These are phyloP conservation scores for Melanotus villosus DNA, from an alignment of 2,888 invertebrate species.

Conservation along the genomic window DNA sequence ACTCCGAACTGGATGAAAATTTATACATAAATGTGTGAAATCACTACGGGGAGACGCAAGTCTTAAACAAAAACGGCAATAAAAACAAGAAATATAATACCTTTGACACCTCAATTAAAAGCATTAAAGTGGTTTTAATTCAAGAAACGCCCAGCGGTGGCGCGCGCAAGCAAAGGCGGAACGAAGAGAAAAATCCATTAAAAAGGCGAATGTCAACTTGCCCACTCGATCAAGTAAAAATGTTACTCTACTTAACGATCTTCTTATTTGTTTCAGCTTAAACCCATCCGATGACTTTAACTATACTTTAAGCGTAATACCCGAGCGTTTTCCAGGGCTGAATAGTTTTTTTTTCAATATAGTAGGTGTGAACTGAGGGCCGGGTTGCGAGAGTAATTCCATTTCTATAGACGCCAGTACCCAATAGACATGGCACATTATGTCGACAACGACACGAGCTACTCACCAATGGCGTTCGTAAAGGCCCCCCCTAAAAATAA, in stretches of 20 bases:
- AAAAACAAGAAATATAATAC: conserved; percentile 56
- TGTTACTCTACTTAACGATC: conserved; percentile 58
- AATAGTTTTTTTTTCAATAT: conserved; percentile 52
- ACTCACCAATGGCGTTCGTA: conserved; percentile 54
- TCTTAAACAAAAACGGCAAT: conserved; percentile 50
- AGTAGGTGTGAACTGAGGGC: conserved; percentile 62
- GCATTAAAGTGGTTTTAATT: conserved; percentile 55
- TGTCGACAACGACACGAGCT: conserved; percentile 45
- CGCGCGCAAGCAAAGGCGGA: conserved; percentile 62
- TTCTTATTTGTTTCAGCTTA: conserved; percentile 62
- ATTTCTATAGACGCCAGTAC: conserved; percentile 58
- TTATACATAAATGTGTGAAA: conserved; percentile 9
- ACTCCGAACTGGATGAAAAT: no score
- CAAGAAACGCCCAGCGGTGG: conserved; percentile 54
- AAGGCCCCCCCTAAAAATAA: conserved; percentile 53
- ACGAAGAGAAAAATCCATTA: conserved; percentile 46
- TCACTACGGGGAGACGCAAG: conserved; percentile 7
- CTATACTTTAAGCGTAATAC: conserved; percentile 63
- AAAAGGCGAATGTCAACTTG: conserved; percentile 58
- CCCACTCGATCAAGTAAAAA: conserved; percentile 58
- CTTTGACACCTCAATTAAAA: conserved; percentile 61
- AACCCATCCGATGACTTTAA: conserved; percentile 55
- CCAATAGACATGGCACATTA: conserved; percentile 57
- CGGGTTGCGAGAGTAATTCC: conserved; percentile 58
- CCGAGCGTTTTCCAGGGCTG: conserved; percentile 55